These are phyloP conservation scores for Callyntrura guangdongensis DNA, from an alignment of 2,888 invertebrate genomes.

Conservation along the genomic window DNA sequence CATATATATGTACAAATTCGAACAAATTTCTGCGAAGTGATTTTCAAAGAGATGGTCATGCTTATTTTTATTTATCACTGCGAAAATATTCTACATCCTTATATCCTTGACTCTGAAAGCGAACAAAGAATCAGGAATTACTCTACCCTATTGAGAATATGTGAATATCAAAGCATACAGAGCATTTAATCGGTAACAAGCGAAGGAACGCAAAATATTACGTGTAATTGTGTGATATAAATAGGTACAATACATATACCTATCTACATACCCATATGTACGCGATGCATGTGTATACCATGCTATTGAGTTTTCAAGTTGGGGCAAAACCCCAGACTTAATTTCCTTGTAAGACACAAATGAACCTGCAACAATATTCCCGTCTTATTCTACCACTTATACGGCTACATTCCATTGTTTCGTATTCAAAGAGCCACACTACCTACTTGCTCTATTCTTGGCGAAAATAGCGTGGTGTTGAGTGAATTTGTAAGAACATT, in stretches of 20 bases:
- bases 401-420: conserved; percentile 29
- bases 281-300: not conserved
- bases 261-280: too few relatives aligned
- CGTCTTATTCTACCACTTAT: not conserved
- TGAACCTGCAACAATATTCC: conserved; percentile 42
- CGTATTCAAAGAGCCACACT: not conserved
- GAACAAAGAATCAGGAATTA: conserved; percentile 64
- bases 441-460: conserved; percentile 33
- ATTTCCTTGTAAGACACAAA: conserved; percentile 69
- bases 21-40: not conserved
- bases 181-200: conserved; percentile 3
- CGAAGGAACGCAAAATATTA: conserved; percentile 32
- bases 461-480: not conserved
- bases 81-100: not conserved
- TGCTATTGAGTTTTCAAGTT: conserved; percentile 76
- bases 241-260: conserved; percentile 39
- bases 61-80: not conserved
- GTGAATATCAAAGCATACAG: not conserved
- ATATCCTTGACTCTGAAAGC: conserved; percentile 58
- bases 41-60: conserved; percentile 25
- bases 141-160: not conserved
- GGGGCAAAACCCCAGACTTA: conserved; percentile 79
- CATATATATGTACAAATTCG: conserved; percentile 28
- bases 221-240: conserved; percentile 48
- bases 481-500: conserved; percentile 32